Evolutionary conservation across 2,797 vertebrate species (phyloP).

Genomic region (Carcharodon carcharias): DNA sequence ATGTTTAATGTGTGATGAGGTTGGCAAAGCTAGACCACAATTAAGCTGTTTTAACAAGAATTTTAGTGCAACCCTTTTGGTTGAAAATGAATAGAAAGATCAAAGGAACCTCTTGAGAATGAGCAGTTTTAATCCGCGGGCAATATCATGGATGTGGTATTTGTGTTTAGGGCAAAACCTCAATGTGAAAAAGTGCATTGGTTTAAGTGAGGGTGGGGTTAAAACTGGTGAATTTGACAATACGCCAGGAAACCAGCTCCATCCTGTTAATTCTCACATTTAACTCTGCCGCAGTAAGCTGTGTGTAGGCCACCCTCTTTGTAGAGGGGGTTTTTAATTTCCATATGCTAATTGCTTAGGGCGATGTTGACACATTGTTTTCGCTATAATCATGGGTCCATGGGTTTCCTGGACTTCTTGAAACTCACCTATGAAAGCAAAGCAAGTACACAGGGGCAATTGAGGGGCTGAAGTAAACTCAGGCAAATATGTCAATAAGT

Average conservation of each 20-base stretch:
- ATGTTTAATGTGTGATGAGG: background rate
- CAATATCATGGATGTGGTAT: background rate
- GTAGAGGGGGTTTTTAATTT: background rate
- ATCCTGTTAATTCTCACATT: no score
- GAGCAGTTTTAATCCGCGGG: background rate
- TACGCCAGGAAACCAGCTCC: no score
- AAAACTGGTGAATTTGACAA: background rate
- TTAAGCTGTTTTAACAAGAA: background rate
- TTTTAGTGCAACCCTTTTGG: background rate
- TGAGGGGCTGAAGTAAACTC: no score
- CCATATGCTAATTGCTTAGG: background rate
- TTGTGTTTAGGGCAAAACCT: background rate
- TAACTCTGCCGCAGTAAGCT: background rate
- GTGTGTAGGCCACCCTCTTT: background rate
- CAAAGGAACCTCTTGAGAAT: conserved; percentile 21
- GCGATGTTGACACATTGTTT: background rate
- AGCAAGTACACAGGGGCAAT: no score
- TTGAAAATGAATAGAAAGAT: conserved; percentile 5
- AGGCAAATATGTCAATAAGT: no score
- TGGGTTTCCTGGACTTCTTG: no score
- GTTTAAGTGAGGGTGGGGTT: background rate
- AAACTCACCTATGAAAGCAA: no score
- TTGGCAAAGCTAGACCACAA: background rate
- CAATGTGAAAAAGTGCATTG: background rate
- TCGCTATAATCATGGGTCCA: no score